phyloP scores from a whole-genome alignment of 2,888 invertebrate species.

The Tetrapedia diversipes region DNA sequence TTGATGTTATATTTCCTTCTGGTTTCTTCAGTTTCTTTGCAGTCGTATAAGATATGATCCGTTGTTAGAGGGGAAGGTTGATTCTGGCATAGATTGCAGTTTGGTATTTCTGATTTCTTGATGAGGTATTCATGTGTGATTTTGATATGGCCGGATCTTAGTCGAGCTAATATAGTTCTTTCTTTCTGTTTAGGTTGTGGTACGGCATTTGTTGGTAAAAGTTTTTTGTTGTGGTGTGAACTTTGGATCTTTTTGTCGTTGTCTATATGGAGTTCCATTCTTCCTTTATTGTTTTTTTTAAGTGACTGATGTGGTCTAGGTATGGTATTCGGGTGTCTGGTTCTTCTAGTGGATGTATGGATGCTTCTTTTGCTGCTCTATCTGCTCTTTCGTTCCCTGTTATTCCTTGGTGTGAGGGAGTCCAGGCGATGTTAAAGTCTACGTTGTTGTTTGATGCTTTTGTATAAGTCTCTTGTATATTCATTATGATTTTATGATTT shows the following conservation, averaged over 20 bases:
- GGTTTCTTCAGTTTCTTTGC: too few species aligned
- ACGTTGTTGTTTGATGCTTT: neutral
- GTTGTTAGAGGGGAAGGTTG: too few species aligned
- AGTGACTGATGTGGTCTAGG: neutral
- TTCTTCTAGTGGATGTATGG: neutral
- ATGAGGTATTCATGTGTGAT: neutral
- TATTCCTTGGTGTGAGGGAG: slow-evolving; percentile 6
- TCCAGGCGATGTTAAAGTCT: neutral
- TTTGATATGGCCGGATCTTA: neutral
- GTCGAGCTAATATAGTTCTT: neutral
- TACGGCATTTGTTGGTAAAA: neutral
- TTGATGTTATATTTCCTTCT: too few species aligned
- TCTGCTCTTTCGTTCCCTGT: slow-evolving; percentile 1
- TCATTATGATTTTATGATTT: neutral
- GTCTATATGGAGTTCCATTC: neutral
- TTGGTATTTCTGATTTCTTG: neutral
- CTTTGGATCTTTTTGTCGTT: neutral
- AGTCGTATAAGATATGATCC: too few species aligned
- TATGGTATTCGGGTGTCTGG: too few species aligned
- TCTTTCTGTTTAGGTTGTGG: neutral
- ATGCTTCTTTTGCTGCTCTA: neutral
- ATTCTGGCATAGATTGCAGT: neutral
- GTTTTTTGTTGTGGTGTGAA: neutral
- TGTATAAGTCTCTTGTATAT: neutral
- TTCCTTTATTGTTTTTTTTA: neutral